These are phyloP conservation scores for Drosophila multiciliata DNA, from an alignment of 2,888 invertebrate species.

Conservation along the genomic window DNA sequence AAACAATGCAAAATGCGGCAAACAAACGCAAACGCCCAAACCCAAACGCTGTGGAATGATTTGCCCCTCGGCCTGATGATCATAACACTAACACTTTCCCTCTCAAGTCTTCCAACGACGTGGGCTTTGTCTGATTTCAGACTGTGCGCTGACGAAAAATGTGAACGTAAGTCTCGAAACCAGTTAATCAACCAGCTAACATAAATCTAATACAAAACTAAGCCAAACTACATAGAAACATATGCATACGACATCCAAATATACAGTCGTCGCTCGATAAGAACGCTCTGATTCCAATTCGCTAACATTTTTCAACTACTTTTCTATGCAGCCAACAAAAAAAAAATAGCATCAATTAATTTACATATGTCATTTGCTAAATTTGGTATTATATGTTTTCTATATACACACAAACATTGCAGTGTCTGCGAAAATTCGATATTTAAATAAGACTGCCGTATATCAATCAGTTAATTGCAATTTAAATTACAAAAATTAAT, in stretches of 20 bases:
- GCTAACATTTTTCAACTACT: background rate
- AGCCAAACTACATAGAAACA: background rate
- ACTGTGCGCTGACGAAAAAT: conserved; percentile 89
- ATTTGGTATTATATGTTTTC: background rate
- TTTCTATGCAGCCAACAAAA: background rate
- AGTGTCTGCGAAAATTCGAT: background rate
- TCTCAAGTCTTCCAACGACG: conserved; percentile 66
- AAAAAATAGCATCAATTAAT: background rate
- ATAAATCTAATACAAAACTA: background rate
- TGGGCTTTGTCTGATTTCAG: conserved; percentile 88
- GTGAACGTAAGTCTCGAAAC: conserved; percentile 87
- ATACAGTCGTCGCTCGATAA: background rate
- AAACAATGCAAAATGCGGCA: conserved; percentile 76
- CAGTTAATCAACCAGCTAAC: background rate
- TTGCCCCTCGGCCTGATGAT: conserved; percentile 30
- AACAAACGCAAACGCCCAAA: conserved; percentile 55
- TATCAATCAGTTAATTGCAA: background rate
- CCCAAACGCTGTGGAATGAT: conserved; percentile 51
- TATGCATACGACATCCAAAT: background rate
- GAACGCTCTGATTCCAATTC: background rate
- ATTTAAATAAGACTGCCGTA: background rate
- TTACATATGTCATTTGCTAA: background rate
- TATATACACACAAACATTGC: background rate
- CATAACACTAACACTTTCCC: conserved; percentile 49
- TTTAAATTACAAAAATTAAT: background rate